Evolutionary conservation across 2,888 invertebrate species (phyloP), one percentile per base, ranked within the genome.

Genomic region (Beris morrisii): DNA sequence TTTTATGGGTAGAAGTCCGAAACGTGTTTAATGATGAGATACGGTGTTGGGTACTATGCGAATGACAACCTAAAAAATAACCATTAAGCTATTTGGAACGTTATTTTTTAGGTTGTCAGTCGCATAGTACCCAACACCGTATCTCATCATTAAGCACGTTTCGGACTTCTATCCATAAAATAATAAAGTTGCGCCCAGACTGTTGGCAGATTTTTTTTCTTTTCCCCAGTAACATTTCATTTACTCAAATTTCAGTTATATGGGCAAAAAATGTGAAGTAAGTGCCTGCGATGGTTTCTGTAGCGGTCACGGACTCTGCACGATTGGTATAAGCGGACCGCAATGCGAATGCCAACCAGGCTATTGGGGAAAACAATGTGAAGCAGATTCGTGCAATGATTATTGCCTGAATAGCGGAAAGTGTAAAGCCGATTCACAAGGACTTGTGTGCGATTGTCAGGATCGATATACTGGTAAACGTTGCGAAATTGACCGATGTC

Each of bases 211-310:
- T n/a, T n/a, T 9, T 38, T 38, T 3, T 44, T 3, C 44, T 44
- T 38, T 38, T 38, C 38, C 38, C 1, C 22, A 22, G 22, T 22
- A 22, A 22, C 38, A 44, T 53, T 59, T 38, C 13, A 48, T 13
- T 22, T 22, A 22, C 22, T 22, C 22, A 2, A 22, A 31, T 46
- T 61, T 15, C 56, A 77, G 76, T 43, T 80, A 73, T 50, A 75
- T 82, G 0, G 89, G 89, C 4, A 83, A 83, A 55, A 81, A 82
- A 12, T 89, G 90, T 74, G 86, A 88, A 70, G 81, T 82, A 46
- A 83, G 85, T 72, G 78, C 81, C 5, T 88, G 89, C 74, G 77
- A 81, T 13, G 81, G 82, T 38, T 83, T 83, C 69, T 89, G 88
- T 73, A 82, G 82, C 67, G 86, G 79, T 63, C 74, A 85, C 45